Percentiles rank a stretch among this genome's conserved stretches.
phyloP scores from a whole-genome alignment of 2,113 vertebrate species.

The Burhinus oedicnemus region DNA sequence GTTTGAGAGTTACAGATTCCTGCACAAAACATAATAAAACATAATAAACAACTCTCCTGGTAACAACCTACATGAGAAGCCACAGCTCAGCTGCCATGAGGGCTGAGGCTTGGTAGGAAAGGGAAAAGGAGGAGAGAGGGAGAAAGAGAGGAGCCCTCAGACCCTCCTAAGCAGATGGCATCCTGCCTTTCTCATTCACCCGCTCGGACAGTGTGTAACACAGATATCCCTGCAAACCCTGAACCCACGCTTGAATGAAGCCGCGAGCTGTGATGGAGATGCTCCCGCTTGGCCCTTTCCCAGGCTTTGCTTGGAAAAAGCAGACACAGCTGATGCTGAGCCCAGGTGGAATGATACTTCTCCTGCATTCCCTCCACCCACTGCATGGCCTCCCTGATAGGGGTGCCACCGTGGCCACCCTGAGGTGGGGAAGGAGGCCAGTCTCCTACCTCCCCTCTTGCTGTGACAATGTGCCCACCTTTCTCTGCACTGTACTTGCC shows the following conservation, averaged over 20 bases:
- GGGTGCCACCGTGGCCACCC: accelerated
- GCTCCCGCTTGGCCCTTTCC: neutral
- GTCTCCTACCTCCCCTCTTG: neutral
- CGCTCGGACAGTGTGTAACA: accelerated
- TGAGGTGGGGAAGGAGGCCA: neutral
- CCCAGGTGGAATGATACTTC: neutral
- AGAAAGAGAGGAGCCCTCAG: neutral
- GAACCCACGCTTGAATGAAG: neutral
- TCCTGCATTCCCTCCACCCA: neutral
- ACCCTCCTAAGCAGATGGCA: neutral
- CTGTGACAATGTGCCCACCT: neutral
- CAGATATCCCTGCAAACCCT: neutral
- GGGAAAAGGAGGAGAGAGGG: neutral
- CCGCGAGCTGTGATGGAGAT: neutral
- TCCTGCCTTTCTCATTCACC: neutral
- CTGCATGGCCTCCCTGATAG: neutral
- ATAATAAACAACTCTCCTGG: neutral
- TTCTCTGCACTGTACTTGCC: neutral
- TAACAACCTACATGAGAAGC: neutral
- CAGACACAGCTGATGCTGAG: neutral
- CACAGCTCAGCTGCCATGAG: neutral
- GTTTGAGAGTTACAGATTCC: neutral
- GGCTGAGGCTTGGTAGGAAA: neutral
- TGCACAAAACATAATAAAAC: neutral
- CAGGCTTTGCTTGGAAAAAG: neutral